phyloP scores from a whole-genome alignment of 2,888 invertebrate species.

The Allacma fusca region DNA sequence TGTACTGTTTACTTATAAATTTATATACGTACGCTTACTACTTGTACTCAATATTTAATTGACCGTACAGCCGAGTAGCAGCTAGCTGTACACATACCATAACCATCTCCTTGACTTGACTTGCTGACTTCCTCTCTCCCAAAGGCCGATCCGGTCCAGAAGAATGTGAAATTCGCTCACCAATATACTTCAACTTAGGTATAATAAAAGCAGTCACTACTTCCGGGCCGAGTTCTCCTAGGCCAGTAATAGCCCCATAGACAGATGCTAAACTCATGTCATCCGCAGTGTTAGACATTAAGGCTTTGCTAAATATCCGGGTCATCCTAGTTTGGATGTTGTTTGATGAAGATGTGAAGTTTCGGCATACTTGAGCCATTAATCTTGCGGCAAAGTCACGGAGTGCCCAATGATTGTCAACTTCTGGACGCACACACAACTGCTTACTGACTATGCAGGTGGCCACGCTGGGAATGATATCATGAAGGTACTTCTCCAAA shows the following conservation, averaged over 20 bases:
- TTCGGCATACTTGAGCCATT: constrained; percentile 93
- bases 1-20: no score
- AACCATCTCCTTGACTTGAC: constrained; percentile 87
- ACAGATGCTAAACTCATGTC: constrained; percentile 89
- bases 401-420: constrained; percentile 98
- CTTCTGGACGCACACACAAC: constrained; percentile 91
- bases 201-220: constrained; percentile 83
- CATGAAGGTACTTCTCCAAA: constrained; percentile 97
- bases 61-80: no score
- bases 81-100: no score
- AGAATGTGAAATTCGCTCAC: constrained; percentile 72
- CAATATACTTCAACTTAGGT: constrained; percentile 80
- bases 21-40: no score
- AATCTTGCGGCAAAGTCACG: constrained; percentile 94
- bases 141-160: constrained; percentile 74
- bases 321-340: constrained; percentile 95
- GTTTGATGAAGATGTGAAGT: constrained; percentile 95
- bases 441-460: constrained; percentile 97
- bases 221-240: constrained; percentile 88
- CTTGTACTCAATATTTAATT: no score
- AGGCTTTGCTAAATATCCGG: constrained; percentile 72
- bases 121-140: constrained; percentile 88
- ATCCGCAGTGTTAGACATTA: constrained; percentile 81
- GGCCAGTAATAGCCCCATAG: constrained; percentile 69
- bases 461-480: constrained; percentile 93